Evolutionary conservation across 2,888 invertebrate genomes (phyloP).

Genomic region (Cancer borealis): DNA sequence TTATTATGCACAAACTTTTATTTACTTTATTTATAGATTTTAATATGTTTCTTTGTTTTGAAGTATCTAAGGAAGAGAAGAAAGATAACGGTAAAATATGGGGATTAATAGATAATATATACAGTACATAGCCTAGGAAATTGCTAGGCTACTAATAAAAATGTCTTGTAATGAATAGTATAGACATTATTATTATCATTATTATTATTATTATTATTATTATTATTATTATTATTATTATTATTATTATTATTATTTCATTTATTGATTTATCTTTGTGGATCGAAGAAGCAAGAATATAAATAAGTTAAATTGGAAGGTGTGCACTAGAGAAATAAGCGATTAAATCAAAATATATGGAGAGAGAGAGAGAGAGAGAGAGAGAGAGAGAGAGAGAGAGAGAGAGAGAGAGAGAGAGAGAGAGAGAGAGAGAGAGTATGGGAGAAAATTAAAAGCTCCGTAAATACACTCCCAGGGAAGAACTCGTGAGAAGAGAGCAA

Average conservation of each 20-base stretch:
- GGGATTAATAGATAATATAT: too few species aligned
- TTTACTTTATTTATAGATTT: too few species aligned
- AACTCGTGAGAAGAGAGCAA: not conserved
- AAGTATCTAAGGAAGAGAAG: too few species aligned
- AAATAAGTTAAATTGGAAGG: too few species aligned
- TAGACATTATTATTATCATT: slow-evolving; percentile 6
- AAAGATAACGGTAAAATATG: too few species aligned
- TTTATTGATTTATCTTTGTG: not conserved
- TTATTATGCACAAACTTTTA: too few species aligned
- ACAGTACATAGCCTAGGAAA: too few species aligned
- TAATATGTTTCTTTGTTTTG: too few species aligned
- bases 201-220: slow-evolving; percentile 47
- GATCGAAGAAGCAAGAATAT: not conserved
- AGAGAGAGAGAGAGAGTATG: not conserved
- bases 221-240: slow-evolving; percentile 55
- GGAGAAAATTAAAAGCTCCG: not conserved
- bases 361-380: not conserved
- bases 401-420: slow-evolving; percentile 7
- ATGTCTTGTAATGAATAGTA: too few species aligned
- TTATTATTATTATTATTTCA: not conserved
- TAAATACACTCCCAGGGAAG: not conserved
- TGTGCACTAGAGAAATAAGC: not conserved
- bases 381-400: not conserved
- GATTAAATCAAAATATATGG: not conserved
- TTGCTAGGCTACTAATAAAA: too few species aligned